Evolutionary conservation across 2,113 vertebrate species (phyloP).

Genomic region (Peucedramus taeniatus): DNA sequence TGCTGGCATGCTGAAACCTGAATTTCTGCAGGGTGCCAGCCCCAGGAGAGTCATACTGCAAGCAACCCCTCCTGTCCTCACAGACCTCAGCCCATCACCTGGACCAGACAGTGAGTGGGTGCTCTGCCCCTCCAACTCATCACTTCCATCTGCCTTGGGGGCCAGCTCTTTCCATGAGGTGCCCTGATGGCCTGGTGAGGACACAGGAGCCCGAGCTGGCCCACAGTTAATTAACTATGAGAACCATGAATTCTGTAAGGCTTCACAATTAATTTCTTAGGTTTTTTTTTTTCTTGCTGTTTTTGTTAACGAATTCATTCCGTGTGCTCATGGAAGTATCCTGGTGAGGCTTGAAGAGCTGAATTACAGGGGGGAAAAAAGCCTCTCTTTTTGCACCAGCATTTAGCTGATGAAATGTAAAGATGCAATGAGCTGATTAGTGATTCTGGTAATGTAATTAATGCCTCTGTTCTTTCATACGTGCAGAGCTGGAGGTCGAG

Average conservation of each 20-base stretch:
- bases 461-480: conserved; percentile 35
- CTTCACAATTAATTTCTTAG: background rate
- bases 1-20: background rate
- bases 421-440: conserved; percentile 41
- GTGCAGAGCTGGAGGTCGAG: conserved; percentile 36
- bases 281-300: background rate
- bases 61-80: background rate
- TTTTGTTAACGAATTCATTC: background rate
- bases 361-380: background rate
- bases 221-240: background rate
- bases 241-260: background rate
- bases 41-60: fast-evolving
- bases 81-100: fast-evolving
- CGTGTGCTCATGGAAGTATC: background rate
- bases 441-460: conserved; percentile 54
- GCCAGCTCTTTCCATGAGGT: background rate
- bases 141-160: fast-evolving
- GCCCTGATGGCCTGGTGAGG: background rate
- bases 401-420: conserved; percentile 39
- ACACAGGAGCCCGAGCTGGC: background rate
- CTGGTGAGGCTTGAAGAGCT: conserved; percentile 5
- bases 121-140: background rate
- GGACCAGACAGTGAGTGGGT: background rate
- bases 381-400: conserved; percentile 6
- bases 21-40: background rate